These are phyloP conservation scores for Zonitis immaculata DNA, from an alignment of 2,888 invertebrate species.

Conservation along the genomic window DNA sequence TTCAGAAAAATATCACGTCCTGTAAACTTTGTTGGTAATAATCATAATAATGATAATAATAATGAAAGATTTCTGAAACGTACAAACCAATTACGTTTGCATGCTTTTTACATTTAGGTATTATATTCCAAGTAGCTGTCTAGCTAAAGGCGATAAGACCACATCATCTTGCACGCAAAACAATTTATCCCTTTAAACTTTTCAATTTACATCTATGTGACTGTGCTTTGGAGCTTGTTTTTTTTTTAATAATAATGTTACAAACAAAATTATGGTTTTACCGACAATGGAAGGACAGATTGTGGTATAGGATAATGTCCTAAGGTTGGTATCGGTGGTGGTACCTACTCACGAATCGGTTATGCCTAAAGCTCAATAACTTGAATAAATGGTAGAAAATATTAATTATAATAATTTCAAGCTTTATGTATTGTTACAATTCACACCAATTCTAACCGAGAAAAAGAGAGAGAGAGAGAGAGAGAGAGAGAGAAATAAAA, in stretches of 20 bases:
- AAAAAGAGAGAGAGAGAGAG: background rate
- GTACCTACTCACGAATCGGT: too few relatives aligned
- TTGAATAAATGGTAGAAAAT: too few relatives aligned
- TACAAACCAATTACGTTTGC: constrained; percentile 35
- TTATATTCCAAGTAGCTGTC: constrained; percentile 42
- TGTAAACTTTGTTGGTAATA: constrained; percentile 12
- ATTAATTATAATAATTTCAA: too few relatives aligned
- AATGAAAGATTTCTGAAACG: constrained; percentile 23
- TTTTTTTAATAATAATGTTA: too few relatives aligned
- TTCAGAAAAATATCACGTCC: background rate
- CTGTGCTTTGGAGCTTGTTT: background rate
- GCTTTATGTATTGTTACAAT: too few relatives aligned
- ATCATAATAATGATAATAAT: too few relatives aligned
- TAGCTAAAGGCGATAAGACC: constrained; percentile 29
- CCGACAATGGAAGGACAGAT: too few relatives aligned
- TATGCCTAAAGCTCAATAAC: too few relatives aligned
- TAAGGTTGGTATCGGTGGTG: too few relatives aligned
- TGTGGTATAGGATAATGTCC: too few relatives aligned
- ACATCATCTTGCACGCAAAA: constrained; percentile 8
- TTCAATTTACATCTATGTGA: background rate
- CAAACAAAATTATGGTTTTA: too few relatives aligned
- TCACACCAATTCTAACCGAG: background rate
- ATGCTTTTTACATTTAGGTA: constrained; percentile 26
- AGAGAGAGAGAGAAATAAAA: background rate
- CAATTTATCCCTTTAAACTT: constrained; percentile 6